Percentiles rank a stretch among this genome's conserved stretches.
Conservation (phyloP, 2,888 invertebrate genomes). For the Steinernema carpocapsae region DNA sequence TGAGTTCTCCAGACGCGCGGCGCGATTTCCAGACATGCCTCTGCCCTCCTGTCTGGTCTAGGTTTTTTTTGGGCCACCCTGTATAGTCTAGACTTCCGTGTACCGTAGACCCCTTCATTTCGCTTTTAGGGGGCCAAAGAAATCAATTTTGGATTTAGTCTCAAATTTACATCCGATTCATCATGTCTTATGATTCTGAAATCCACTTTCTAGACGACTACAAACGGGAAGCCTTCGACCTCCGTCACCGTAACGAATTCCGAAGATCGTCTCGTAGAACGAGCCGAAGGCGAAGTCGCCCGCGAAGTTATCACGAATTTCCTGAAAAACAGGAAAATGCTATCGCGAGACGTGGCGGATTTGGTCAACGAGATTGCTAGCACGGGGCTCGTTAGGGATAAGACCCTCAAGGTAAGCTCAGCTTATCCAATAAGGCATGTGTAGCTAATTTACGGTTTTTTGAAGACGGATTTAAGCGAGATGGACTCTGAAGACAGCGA, state of each 20-base stretch:
- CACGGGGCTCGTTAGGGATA: constrained; percentile 1
- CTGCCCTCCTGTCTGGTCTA: too few relatives aligned
- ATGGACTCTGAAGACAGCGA: constrained; percentile 44
- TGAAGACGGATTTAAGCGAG: constrained; percentile 40
- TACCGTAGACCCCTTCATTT: too few relatives aligned
- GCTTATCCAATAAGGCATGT: background rate
- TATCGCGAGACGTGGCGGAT: constrained; percentile 3
- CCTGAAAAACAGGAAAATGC: background rate
- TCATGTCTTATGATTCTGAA: too few relatives aligned
- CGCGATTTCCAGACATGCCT: too few relatives aligned
- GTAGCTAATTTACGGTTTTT: background rate
- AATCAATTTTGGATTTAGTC: too few relatives aligned
- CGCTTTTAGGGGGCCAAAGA: too few relatives aligned
- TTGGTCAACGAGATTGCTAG: constrained; percentile 19
- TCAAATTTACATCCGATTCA: too few relatives aligned
- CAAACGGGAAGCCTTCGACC: background rate
- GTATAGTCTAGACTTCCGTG: too few relatives aligned
- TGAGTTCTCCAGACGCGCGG: too few relatives aligned
- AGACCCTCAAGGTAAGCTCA: constrained; percentile 17
- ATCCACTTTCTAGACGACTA: background rate
- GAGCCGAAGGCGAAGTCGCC: background rate
- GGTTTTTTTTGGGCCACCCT: too few relatives aligned
- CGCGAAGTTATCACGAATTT: background rate
- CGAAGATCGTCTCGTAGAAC: background rate
- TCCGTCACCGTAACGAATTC: background rate